These are phyloP conservation scores for Eulithis testata DNA, from an alignment of 2,888 invertebrate genomes.

Conservation along the genomic window DNA sequence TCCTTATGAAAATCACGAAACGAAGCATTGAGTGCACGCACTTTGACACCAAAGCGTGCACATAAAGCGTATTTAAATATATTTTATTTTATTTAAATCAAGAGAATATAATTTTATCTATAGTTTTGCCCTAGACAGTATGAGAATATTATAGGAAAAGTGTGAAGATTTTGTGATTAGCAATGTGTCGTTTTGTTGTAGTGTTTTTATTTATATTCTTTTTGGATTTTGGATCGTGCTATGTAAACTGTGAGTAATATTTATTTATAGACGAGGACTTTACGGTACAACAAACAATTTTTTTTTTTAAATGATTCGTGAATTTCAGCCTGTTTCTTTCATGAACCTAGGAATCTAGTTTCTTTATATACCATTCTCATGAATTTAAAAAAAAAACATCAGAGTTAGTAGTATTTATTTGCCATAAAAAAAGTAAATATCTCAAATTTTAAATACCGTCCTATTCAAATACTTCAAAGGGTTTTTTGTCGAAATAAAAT, in stretches of 20 bases:
- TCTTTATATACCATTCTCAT: too few relatives aligned
- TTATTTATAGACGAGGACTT: neutral
- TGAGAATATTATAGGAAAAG: constrained; percentile 41
- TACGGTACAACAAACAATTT: too few relatives aligned
- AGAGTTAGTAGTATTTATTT: too few relatives aligned
- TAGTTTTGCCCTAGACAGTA: constrained; percentile 56
- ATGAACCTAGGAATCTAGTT: too few relatives aligned
- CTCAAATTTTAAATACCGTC: too few relatives aligned
- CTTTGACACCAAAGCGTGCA: constrained; percentile 57
- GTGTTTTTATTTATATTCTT: constrained; percentile 48
- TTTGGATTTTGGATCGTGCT: constrained; percentile 64
- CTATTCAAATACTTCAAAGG: too few relatives aligned
- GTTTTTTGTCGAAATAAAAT: too few relatives aligned
- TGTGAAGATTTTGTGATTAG: constrained; percentile 42
- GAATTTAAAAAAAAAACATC: too few relatives aligned
- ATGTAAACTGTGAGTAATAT: constrained; percentile 71
- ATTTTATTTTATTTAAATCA: constrained; percentile 29
- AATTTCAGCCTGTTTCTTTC: too few relatives aligned
- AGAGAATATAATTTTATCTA: neutral
- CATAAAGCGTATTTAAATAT: constrained; percentile 31
- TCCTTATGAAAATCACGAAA: constrained; percentile 71
- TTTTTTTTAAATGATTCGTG: too few relatives aligned
- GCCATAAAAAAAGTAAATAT: too few relatives aligned
- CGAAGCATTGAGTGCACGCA: constrained; percentile 64
- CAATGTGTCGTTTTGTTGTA: constrained; percentile 62